Evolutionary conservation across 2,888 invertebrate genomes (phyloP).

Genomic region (Dusona sp.): DNA sequence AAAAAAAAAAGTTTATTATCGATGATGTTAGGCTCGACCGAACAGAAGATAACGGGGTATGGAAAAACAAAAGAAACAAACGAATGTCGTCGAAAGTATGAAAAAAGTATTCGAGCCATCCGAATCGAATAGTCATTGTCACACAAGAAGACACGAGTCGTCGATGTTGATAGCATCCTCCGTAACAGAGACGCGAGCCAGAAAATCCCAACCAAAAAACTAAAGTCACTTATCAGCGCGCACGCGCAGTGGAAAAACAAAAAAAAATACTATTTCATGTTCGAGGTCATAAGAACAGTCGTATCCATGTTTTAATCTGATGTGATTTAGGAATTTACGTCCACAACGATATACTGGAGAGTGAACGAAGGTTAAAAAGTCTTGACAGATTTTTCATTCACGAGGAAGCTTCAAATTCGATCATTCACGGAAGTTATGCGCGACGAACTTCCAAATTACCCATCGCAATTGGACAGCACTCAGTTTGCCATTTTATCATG

Average conservation of each 20-base stretch:
- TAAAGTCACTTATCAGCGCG: neutral
- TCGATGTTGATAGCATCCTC: slow-evolving; percentile 1
- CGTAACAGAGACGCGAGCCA: slow-evolving; percentile 23
- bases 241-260: slow-evolving; percentile 10
- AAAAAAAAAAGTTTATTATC: neutral
- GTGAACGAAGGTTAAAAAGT: slow-evolving; percentile 28
- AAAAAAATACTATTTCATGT: slow-evolving; percentile 6
- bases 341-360: slow-evolving; percentile 46
- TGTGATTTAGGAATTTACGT: slow-evolving; percentile 64
- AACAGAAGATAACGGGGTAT: neutral
- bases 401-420: slow-evolving; percentile 7
- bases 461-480: slow-evolving; percentile 32
- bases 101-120: neutral
- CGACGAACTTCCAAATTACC: neutral
- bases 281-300: neutral
- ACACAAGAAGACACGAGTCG: neutral
- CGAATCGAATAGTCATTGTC: neutral
- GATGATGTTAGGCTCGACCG: too few species aligned
- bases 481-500: slow-evolving; percentile 29
- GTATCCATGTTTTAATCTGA: slow-evolving; percentile 57
- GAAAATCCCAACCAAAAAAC: slow-evolving; percentile 14
- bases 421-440: slow-evolving; percentile 9
- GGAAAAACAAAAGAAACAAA: neutral
- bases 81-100: neutral
- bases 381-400: slow-evolving; percentile 24